Percentiles rank a stretch among this genome's conserved stretches.
phyloP scores from a whole-genome alignment of 2,797 vertebrate genomes.

The Lutra lutra region DNA sequence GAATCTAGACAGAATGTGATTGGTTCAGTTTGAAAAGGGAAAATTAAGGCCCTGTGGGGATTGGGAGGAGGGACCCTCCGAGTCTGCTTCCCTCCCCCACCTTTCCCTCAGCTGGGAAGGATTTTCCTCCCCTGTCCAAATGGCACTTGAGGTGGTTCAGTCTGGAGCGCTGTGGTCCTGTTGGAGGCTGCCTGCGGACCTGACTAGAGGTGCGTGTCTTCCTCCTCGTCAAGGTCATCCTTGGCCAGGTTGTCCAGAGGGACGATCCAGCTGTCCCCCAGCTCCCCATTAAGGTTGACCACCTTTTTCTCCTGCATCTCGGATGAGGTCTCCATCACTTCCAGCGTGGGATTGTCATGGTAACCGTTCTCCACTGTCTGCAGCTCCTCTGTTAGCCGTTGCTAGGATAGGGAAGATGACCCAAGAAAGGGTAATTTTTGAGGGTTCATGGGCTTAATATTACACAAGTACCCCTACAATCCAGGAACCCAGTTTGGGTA shows the following conservation, averaged over 20 bases:
- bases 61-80: neutral
- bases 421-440: neutral
- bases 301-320: conserved; percentile 98
- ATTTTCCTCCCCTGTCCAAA: conserved; percentile 45
- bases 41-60: conserved; percentile 70
- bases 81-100: conserved; percentile 34
- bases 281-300: conserved; percentile 91
- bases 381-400: conserved; percentile 97
- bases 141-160: conserved; percentile 78
- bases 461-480: neutral
- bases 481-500: neutral
- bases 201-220: conserved; percentile 96
- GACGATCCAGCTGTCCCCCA: conserved; percentile 97
- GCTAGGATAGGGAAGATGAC: conserved; percentile 80
- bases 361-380: conserved; percentile 98
- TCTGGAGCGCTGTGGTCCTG: conserved; percentile 30
- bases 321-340: conserved; percentile 96
- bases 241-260: conserved; percentile 95
- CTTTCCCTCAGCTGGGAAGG: conserved; percentile 45
- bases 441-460: neutral
- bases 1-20: conserved; percentile 67
- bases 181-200: neutral
- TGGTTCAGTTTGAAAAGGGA: conserved; percentile 64
- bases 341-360: conserved; percentile 98
- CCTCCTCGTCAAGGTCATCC: conserved; percentile 93